These are phyloP conservation scores for Orthonevra nobilis DNA, from an alignment of 2,888 invertebrate genomes.

Conservation along the genomic window DNA sequence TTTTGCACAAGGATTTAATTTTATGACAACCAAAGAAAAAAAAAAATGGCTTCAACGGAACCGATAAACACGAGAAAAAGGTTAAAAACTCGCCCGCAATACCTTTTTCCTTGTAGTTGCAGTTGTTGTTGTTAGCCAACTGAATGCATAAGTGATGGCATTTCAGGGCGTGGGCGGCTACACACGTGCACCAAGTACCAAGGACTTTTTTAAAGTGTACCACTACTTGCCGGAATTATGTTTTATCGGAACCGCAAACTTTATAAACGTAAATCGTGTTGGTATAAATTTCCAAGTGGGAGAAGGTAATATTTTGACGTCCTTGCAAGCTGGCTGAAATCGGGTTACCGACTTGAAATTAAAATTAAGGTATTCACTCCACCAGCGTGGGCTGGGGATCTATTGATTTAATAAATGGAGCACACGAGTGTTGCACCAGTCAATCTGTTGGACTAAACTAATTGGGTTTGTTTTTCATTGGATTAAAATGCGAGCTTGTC, in stretches of 20 bases:
- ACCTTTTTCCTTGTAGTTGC: too few relatives aligned
- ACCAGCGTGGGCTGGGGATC: neutral
- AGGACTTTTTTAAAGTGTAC: slow-evolving; percentile 1
- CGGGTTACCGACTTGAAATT: slow-evolving; percentile 11
- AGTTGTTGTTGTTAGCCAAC: too few relatives aligned
- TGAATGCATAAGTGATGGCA: slow-evolving; percentile 32
- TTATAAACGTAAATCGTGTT: slow-evolving; percentile 54
- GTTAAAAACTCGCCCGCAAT: too few relatives aligned
- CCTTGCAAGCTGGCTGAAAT: slow-evolving; percentile 15
- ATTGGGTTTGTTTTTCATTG: slow-evolving; percentile 45
- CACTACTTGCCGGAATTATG: slow-evolving; percentile 50
- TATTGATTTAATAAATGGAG: slow-evolving; percentile 59
- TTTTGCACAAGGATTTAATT: slow-evolving; percentile 42
- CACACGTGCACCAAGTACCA: slow-evolving; percentile 17
- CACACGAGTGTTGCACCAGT: slow-evolving; percentile 28
- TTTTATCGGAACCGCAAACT: slow-evolving; percentile 63
- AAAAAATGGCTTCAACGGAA: too few relatives aligned
- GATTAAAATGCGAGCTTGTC: too few relatives aligned
- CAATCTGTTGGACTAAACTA: slow-evolving; percentile 40
- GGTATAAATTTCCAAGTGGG: slow-evolving; percentile 45
- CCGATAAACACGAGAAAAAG: neutral
- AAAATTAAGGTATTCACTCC: slow-evolving; percentile 16
- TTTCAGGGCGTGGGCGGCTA: slow-evolving; percentile 7
- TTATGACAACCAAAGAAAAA: slow-evolving; percentile 39
- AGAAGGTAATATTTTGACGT: slow-evolving; percentile 34